Percentiles rank a stretch among this genome's conserved stretches.
phyloP scores from a whole-genome alignment of 2,113 vertebrate species.

The Struthio camelus region DNA sequence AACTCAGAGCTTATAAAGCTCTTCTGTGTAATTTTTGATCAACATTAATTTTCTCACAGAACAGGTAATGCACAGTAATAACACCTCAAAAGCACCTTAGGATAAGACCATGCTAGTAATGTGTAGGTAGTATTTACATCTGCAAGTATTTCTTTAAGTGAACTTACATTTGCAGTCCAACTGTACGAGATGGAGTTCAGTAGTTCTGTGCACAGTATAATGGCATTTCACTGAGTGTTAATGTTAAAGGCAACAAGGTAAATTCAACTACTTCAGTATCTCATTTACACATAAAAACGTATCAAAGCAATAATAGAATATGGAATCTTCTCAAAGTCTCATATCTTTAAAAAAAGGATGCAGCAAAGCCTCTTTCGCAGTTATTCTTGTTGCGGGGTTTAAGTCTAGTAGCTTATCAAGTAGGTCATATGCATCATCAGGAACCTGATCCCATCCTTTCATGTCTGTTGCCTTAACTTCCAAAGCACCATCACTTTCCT shows the following conservation, averaged over 20 bases:
- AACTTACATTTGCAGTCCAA: neutral
- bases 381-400: constrained; percentile 92
- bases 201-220: constrained; percentile 16
- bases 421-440: constrained; percentile 90
- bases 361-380: constrained; percentile 83
- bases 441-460: constrained; percentile 87
- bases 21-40: neutral
- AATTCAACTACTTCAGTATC: neutral
- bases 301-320: neutral
- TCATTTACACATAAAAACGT: neutral
- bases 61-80: neutral
- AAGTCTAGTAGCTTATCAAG: constrained; percentile 93
- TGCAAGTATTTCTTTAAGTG: neutral
- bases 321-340: constrained; percentile 36
- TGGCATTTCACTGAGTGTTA: neutral
- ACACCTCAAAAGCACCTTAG: neutral
- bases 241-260: neutral
- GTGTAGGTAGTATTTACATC: neutral
- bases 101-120: neutral
- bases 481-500: constrained; percentile 15
- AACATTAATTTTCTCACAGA: constrained; percentile 12
- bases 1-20: neutral
- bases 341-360: constrained; percentile 88
- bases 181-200: neutral
- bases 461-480: constrained; percentile 12